These are phyloP conservation scores for Phyto melanocephala DNA, from an alignment of 2,888 invertebrate genomes.

Conservation along the genomic window DNA sequence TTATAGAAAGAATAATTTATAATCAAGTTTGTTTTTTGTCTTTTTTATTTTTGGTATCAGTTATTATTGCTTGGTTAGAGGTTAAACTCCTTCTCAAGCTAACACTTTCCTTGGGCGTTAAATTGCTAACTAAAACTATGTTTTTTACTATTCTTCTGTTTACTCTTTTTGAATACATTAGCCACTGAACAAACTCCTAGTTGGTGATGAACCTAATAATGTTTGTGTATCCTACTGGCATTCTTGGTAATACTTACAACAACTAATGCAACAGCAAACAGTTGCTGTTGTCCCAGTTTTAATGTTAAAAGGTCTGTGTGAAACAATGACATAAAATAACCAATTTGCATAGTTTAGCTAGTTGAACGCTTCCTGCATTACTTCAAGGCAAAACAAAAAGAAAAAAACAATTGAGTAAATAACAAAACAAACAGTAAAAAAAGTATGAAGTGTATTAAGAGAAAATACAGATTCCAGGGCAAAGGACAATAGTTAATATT, in stretches of 20 bases:
- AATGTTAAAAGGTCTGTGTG: constrained; percentile 56
- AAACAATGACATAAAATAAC: constrained; percentile 73
- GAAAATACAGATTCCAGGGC: constrained; percentile 35
- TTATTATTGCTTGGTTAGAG: constrained; percentile 38
- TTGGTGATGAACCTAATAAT: constrained; percentile 15
- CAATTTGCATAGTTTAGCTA: constrained; percentile 77
- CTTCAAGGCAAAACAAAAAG: constrained; percentile 58
- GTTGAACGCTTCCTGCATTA: constrained; percentile 75
- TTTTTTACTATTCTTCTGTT: neutral
- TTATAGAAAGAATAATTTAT: too few species aligned
- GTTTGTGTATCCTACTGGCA: constrained; percentile 15
- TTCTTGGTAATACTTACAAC: neutral
- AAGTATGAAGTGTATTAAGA: neutral
- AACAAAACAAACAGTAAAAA: constrained; percentile 6
- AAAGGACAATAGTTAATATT: constrained; percentile 46
- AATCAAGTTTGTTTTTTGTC: neutral
- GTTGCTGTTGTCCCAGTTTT: constrained; percentile 9
- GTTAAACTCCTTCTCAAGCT: neutral
- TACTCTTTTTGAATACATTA: constrained; percentile 6
- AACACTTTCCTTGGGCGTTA: constrained; percentile 14
- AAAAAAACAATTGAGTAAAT: neutral
- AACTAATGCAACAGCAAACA: neutral
- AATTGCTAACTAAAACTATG: constrained; percentile 5
- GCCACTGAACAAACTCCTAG: constrained; percentile 34
- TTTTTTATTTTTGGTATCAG: neutral